Evolutionary conservation across 1,140 invertebrate genomes (phyloP).

Genomic region (Thaumetopoea pityocampa): DNA sequence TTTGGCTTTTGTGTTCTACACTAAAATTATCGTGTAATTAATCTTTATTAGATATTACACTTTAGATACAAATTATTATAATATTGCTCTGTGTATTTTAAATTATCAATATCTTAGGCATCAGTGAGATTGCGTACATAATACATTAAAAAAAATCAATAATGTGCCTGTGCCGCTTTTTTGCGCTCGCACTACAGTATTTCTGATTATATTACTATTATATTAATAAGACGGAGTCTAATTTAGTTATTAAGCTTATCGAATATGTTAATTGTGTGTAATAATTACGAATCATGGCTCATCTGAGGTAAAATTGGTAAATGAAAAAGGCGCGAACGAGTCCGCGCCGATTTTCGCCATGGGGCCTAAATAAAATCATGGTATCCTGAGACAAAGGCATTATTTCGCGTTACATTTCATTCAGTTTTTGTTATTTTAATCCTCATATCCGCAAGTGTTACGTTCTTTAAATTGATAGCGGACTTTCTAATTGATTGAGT

Average conservation of each 20-base stretch:
- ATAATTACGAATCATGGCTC: constrained; percentile 21
- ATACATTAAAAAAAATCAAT: constrained; percentile 63
- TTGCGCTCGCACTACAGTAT: constrained; percentile 49
- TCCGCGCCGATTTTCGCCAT: constrained; percentile 28
- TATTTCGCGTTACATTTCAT: constrained; percentile 12
- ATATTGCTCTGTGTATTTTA: constrained; percentile 25
- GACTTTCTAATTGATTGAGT: constrained; percentile 41
- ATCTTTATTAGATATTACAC: constrained; percentile 27
- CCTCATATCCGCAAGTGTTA: no score
- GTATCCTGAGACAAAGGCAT: constrained; percentile 26
- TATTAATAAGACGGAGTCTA: constrained; percentile 9
- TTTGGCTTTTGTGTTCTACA: constrained; percentile 67
- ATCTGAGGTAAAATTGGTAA: constrained; percentile 31
- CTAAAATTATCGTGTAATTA: constrained; percentile 55
- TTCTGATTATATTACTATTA: constrained; percentile 34
- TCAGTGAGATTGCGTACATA: constrained; percentile 34
- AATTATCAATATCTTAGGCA: constrained; percentile 30
- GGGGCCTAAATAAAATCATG: constrained; percentile 33
- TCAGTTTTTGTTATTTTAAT: no score
- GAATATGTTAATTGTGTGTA: no score
- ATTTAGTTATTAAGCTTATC: no score
- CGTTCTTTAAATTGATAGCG: constrained; percentile 17
- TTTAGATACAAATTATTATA: constrained; percentile 31
- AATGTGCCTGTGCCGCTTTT: constrained; percentile 62
- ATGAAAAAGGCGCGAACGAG: constrained; percentile 65